Percentiles rank a stretch among this genome's conserved stretches.
These are phyloP conservation scores for Typhlichthys eigenmanni DNA, from an alignment of 2,797 vertebrate genomes.

Conservation along the genomic window DNA sequence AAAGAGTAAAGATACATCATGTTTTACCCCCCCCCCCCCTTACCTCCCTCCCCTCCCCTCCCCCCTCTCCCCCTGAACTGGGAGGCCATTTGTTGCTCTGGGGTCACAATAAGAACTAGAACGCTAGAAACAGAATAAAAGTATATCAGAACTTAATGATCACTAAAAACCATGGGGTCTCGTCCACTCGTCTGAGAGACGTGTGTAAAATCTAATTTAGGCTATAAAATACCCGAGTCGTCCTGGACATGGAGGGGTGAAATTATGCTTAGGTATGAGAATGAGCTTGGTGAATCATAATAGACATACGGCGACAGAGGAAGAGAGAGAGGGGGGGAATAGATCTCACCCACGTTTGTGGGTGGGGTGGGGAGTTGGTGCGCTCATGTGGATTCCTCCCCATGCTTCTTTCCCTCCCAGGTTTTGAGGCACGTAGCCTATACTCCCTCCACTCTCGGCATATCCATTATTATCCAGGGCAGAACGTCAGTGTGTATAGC, in stretches of 20 bases:
- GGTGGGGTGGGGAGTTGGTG: neutral
- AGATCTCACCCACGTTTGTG: neutral
- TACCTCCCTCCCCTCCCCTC: too few species aligned
- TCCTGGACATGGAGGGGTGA: neutral
- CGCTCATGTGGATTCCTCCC: neutral
- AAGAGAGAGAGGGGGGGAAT: neutral
- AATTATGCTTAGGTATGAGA: neutral
- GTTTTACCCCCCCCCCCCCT: too few species aligned
- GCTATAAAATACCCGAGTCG: neutral
- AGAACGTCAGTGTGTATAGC: neutral
- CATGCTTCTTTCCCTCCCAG: conserved; percentile 1
- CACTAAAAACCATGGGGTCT: conserved; percentile 11
- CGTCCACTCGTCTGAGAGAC: conserved; percentile 17
- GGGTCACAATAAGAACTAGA: too few species aligned
- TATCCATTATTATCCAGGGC: neutral
- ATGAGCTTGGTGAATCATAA: neutral
- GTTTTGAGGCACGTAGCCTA: neutral
- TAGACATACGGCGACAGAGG: neutral
- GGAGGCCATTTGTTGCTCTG: too few species aligned
- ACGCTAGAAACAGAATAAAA: too few species aligned
- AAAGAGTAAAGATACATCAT: too few species aligned
- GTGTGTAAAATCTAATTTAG: conserved; percentile 12
- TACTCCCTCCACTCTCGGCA: neutral
- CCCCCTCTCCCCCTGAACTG: too few species aligned
- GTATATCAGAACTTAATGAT: neutral